Evolutionary conservation across 2,113 vertebrate genomes (phyloP), one percentile per base, ranked within the genome.

Genomic region (Amphiprion percula): DNA sequence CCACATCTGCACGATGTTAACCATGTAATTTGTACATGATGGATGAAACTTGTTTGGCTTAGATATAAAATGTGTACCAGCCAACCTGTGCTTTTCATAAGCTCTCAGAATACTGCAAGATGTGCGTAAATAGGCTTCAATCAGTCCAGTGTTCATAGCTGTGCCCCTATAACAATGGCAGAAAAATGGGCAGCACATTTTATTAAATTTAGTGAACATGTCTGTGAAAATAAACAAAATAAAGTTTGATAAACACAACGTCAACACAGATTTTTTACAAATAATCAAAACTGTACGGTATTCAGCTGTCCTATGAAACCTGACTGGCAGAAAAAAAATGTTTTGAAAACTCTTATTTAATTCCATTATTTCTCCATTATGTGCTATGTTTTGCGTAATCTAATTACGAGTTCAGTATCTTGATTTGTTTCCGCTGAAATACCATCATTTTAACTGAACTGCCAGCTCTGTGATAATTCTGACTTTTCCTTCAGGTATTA

Each of bases 401-500:
- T 44, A 24, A 19, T 21, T 46, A 54, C 21, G 23, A 37, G 10
- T 16, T 47, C 11, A 37, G 26, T 24, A 11, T 26, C 19, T 58
- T 44, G 24, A 33, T 50, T 70, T 64, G 19, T 46, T 68, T 26
- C 24, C 2, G 56, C 16, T 78, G 30, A 84, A 24, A 37, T 39
- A 67, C 26, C 49, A 56, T 64, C n/a, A 46, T 30, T 60, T 68
- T 33, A 10, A 50, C 69, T 68, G 4, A 72, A 53, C 68, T 37
- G 12, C 21, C 16, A 47, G n/a, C 60, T 10, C 49, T 74, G 33
- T 71, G 24, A 60, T 71, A 61, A 76, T 54, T 79, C 26, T 72
- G 44, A 66, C 62, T 64, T 77, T 60, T 74, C 75, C 71, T 70
- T 47, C 82, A 99, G 98, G 97, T 85, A 97, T 99, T 92, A 99